Evolutionary conservation across 2,888 invertebrate genomes (phyloP), one percentile per base, ranked within the genome.

Genomic region (Iphiclides podalirius): DNA sequence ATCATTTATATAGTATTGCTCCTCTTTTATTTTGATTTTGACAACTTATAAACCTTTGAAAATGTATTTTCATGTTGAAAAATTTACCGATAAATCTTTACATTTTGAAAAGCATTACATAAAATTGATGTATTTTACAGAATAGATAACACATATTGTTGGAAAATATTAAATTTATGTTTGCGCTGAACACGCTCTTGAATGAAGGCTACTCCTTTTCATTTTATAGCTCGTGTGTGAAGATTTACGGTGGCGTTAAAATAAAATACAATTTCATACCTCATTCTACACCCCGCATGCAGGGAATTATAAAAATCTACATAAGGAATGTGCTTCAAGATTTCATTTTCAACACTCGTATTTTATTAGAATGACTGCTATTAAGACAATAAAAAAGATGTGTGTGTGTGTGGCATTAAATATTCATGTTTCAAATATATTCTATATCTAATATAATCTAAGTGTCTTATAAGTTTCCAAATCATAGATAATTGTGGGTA

Each of bases 251-350:
- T 61, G 60, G 65, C 69, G 75, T 79, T 80, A 77, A 81, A 83
- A 79, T 80, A 82, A 82, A 84, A 85, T 82, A 85, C 79, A 83
- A 79, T 86, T 82, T 81, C 78, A 75, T 76, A 69, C 70, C 60
- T 55, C 60, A 64, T 65, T 66, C 69, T 59, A 64, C 70, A 69
- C 67, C 66, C 61, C 66, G 61, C 58, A 61, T 61, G 67, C 60
- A 62, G 68, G 63, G 75, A 80, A 82, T 84, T 82, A 81, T 72
- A 81, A 80, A 77, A 78, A 79, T 80, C 76, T 82, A 77, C 79
- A 77, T 80, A 61, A 53, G 51, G 39, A 56, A 59, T 57, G 50
- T 47, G 48, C 55, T 67, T 68, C 61, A 70, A 66, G 64, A 63
- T 63, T 74, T 68, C 68, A 72, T 49, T 72, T 70, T 72, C 71